Conservation (phyloP, 2,113 vertebrate species). For the Corapipo altera region DNA sequence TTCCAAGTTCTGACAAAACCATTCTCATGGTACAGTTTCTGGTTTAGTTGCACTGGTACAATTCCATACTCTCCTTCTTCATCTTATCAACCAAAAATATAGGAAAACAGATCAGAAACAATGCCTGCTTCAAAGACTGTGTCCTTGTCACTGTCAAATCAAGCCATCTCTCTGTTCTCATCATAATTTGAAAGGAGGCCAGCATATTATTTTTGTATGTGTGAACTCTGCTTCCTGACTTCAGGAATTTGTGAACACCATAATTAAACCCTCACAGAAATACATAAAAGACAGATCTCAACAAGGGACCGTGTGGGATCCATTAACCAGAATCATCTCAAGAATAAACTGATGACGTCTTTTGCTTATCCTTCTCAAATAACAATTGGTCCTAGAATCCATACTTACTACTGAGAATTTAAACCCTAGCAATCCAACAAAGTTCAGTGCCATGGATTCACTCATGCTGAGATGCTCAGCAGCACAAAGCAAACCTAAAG, state of each 20-base stretch:
- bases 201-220: constrained; percentile 34
- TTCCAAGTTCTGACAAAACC: not conserved
- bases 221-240: constrained; percentile 31
- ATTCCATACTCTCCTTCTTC: not conserved
- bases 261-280: constrained; percentile 12
- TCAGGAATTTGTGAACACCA: constrained; percentile 6
- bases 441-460: not conserved
- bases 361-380: not conserved
- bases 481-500: not conserved
- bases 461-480: not conserved
- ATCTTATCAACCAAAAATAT: not conserved
- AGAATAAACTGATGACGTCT: not conserved
- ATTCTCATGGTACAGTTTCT: not conserved
- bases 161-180: constrained; percentile 72
- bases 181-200: constrained; percentile 77
- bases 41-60: not conserved
- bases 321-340: not conserved
- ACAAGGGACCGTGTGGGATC: not conserved
- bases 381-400: not conserved
- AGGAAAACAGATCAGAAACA: constrained; percentile 9
- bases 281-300: not conserved
- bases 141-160: constrained; percentile 75
- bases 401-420: not conserved
- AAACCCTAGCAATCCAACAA: not conserved
- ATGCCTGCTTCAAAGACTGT: constrained; percentile 68